These are phyloP conservation scores for Leptosomus discolor DNA, from an alignment of 2,113 vertebrate genomes.

Conservation along the genomic window DNA sequence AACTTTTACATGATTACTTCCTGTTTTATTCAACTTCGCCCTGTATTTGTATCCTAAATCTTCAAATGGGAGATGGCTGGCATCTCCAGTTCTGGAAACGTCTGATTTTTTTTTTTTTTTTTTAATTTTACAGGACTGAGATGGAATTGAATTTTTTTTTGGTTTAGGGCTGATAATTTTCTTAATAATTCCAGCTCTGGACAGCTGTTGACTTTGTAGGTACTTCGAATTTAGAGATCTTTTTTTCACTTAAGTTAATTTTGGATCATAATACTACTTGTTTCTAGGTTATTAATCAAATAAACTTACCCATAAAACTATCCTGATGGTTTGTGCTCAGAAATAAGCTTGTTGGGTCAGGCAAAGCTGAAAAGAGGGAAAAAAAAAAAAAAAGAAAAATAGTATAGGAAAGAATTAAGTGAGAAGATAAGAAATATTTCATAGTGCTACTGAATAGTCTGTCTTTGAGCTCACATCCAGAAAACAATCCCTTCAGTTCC, in stretches of 20 bases:
- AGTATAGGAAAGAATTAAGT: neutral
- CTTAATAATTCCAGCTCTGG: neutral
- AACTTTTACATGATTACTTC: neutral
- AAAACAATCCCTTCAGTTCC: neutral
- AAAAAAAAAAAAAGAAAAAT: no score
- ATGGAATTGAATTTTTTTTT: neutral
- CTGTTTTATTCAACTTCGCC: neutral
- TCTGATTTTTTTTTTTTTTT: neutral
- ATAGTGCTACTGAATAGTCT: neutral
- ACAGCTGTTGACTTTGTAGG: neutral
- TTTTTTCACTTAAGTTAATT: neutral
- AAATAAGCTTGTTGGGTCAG: neutral
- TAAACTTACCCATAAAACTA: neutral
- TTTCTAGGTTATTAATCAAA: neutral
- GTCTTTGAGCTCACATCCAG: neutral
- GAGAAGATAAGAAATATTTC: neutral
- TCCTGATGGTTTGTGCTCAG: neutral
- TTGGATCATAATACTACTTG: neutral
- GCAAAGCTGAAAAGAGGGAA: neutral
- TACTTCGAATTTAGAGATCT: neutral
- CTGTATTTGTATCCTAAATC: neutral
- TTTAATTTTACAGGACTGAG: neutral
- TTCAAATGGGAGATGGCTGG: neutral
- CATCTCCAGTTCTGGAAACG: neutral
- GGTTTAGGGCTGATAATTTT: neutral